These are phyloP conservation scores for Semaprochilodus insignis DNA, from an alignment of 2,797 vertebrate species.

Conservation along the genomic window DNA sequence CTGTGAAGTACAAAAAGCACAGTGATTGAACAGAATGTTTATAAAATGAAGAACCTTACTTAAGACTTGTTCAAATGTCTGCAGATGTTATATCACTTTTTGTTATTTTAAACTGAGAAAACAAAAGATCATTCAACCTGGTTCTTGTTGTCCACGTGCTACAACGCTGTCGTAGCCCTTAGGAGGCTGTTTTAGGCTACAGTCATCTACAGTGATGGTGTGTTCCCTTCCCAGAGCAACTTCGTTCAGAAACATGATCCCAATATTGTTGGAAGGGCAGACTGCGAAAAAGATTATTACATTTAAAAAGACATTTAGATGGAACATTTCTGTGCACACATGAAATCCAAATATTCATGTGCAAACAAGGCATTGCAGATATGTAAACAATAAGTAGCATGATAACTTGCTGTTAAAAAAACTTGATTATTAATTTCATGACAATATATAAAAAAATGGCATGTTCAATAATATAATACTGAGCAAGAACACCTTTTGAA, in stretches of 20 bases:
- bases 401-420: too few relatives aligned
- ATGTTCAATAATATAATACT: too few relatives aligned
- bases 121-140: constrained; percentile 74
- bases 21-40: background rate
- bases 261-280: constrained; percentile 66
- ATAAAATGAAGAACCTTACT: constrained; percentile 24
- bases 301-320: background rate
- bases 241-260: constrained; percentile 93
- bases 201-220: constrained; percentile 74
- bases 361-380: too few relatives aligned
- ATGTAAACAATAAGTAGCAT: too few relatives aligned
- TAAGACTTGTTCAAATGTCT: background rate
- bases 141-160: constrained; percentile 83
- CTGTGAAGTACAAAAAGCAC: constrained; percentile 66
- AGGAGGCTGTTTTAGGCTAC: constrained; percentile 74
- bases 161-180: constrained; percentile 82
- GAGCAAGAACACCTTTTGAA: too few relatives aligned
- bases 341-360: constrained; percentile 1
- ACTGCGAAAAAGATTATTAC: constrained; percentile 72
- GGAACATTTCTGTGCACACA: background rate
- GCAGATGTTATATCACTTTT: background rate
- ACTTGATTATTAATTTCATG: too few relatives aligned
- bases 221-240: constrained; percentile 87
- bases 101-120: too few relatives aligned
- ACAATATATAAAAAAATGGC: too few relatives aligned